Conservation (phyloP, 2,113 vertebrate species). For the Australoheros scitulus region DNA sequence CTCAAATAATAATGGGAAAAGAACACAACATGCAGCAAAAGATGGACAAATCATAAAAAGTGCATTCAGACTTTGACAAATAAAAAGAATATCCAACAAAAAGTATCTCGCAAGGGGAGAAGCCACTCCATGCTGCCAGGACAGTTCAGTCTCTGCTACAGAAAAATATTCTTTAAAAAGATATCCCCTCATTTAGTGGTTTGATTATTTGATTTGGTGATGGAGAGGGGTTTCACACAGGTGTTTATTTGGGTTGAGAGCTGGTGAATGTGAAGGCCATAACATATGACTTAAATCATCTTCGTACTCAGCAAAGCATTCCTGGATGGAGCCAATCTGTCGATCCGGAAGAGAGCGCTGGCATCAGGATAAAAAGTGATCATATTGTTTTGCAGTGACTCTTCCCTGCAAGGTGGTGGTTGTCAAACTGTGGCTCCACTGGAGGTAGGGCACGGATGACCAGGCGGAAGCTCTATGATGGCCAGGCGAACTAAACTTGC, state of each 20-base stretch:
- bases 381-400: neutral
- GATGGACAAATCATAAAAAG: neutral
- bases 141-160: neutral
- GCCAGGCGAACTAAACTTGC: constrained; percentile 1
- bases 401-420: neutral
- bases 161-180: neutral
- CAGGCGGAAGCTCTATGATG: neutral
- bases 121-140: neutral
- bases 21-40: neutral
- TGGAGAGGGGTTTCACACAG: neutral
- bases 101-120: neutral
- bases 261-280: neutral
- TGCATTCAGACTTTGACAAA: neutral
- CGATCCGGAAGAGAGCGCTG: neutral
- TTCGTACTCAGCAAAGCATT: neutral
- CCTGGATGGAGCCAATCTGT: neutral
- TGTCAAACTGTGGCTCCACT: neutral
- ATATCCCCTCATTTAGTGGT: neutral
- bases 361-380: fast-evolving
- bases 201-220: neutral
- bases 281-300: neutral
- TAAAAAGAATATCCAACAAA: neutral
- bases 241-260: neutral
- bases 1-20: neutral
- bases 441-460: too few species aligned